phyloP scores from a whole-genome alignment of 2,888 invertebrate genomes.

The Leptinotarsa haldemani region DNA sequence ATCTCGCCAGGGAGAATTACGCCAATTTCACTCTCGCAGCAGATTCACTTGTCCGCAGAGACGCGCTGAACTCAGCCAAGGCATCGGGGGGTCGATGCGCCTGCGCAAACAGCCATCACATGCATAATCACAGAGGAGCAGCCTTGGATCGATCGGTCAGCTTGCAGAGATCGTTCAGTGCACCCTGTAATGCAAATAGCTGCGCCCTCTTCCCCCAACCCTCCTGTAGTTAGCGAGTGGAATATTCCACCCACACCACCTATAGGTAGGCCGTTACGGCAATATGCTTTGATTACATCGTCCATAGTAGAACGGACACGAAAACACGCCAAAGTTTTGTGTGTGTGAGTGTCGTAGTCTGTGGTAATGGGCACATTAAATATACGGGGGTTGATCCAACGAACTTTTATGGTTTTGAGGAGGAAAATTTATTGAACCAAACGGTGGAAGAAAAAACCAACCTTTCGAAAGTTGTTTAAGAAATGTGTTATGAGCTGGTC shows the following conservation, averaged over 20 bases:
- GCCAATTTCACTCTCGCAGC: conserved; percentile 33
- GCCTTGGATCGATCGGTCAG: conserved; percentile 39
- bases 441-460: no score
- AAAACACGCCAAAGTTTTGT: not conserved
- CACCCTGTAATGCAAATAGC: conserved; percentile 49
- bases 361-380: conserved; percentile 4
- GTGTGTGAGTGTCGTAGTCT: not conserved
- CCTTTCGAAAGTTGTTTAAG: no score
- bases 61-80: conserved; percentile 1
- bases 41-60: conserved; percentile 34
- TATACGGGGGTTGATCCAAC: not conserved
- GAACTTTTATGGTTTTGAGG: no score
- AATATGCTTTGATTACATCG: conserved; percentile 8
- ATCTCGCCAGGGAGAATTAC: conserved; percentile 33
- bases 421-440: no score
- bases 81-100: conserved; percentile 21
- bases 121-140: conserved; percentile 34
- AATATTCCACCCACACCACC: conserved; percentile 37
- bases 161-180: conserved; percentile 47
- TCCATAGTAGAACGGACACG: not conserved
- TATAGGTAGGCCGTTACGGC: conserved; percentile 20
- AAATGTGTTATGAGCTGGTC: no score
- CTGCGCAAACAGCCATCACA: conserved; percentile 23
- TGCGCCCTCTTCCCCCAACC: conserved; percentile 26
- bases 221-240: not conserved